Evolutionary conservation across 2,888 invertebrate genomes (phyloP).

Genomic region (Lasioglossum marginatum): DNA sequence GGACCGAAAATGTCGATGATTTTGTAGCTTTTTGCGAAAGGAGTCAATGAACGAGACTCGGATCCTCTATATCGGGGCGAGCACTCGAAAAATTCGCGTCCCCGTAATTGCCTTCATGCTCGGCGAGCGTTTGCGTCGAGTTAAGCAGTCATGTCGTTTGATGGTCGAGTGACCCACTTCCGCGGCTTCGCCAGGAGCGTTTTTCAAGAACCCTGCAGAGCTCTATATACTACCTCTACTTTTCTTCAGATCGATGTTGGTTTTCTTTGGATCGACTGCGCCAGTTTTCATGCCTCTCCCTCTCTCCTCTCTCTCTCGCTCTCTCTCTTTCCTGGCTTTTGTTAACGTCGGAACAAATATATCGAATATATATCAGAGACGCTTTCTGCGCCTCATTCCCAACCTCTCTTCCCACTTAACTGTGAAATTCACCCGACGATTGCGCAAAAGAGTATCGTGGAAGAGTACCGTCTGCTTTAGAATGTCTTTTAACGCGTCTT

Average conservation of each 20-base stretch:
- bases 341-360: conserved; percentile 1
- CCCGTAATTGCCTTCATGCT: conserved; percentile 12
- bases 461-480: no score
- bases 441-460: no score
- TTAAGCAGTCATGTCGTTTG: conserved; percentile 35
- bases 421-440: no score
- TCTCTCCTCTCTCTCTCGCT: neutral
- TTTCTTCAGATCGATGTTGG: neutral
- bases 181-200: conserved; percentile 4
- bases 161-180: conserved; percentile 32
- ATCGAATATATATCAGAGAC: neutral
- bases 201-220: conserved; percentile 14
- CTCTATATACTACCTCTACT: neutral
- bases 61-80: neutral
- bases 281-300: neutral
- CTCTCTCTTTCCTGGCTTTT: neutral
- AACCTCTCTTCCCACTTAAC: no score
- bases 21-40: neutral
- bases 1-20: neutral
- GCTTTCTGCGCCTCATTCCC: no score
- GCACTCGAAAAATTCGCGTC: conserved; percentile 16
- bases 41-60: neutral
- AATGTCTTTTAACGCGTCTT: no score
- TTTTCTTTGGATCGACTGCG: neutral
- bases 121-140: conserved; percentile 3